Percentiles rank a stretch among this genome's conserved stretches.
These are phyloP conservation scores for Leptura quadrifasciata DNA, from an alignment of 2,888 invertebrate genomes.

Conservation along the genomic window DNA sequence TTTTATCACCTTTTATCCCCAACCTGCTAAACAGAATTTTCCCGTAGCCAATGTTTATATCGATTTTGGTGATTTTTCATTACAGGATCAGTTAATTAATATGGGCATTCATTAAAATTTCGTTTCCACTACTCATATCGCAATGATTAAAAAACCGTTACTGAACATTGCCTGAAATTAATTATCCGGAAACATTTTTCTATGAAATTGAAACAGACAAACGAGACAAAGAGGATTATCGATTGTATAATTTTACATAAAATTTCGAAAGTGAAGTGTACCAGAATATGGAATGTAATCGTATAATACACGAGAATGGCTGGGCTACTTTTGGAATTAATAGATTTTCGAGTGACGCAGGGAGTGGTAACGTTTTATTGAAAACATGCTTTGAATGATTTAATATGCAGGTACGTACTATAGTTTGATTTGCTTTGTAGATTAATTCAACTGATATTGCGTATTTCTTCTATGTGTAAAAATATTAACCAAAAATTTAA, in stretches of 20 bases:
- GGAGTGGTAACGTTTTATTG: not conserved
- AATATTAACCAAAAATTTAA: too few species aligned
- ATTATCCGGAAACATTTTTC: constrained; percentile 19
- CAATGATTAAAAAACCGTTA: not conserved
- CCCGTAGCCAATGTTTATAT: not conserved
- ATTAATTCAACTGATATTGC: too few species aligned
- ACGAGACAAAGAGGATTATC: constrained; percentile 9
- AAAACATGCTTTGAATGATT: not conserved
- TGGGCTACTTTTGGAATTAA: not conserved
- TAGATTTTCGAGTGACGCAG: not conserved
- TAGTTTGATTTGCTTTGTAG: not conserved
- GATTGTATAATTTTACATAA: constrained; percentile 8
- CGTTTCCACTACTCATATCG: constrained; percentile 2
- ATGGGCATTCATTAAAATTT: not conserved
- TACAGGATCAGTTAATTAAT: not conserved
- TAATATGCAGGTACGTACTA: not conserved
- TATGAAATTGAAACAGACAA: not conserved
- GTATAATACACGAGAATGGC: not conserved
- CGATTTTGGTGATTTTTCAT: not conserved
- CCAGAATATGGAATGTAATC: not conserved
- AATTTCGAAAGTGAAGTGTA: not conserved
- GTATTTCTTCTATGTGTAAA: too few species aligned
- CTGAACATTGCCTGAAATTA: constrained; percentile 10
- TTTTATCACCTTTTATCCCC: too few species aligned
- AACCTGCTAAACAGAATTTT: not conserved